Evolutionary conservation across 2,888 invertebrate genomes (phyloP).

Genomic region (Willowsia nigromaculata): DNA sequence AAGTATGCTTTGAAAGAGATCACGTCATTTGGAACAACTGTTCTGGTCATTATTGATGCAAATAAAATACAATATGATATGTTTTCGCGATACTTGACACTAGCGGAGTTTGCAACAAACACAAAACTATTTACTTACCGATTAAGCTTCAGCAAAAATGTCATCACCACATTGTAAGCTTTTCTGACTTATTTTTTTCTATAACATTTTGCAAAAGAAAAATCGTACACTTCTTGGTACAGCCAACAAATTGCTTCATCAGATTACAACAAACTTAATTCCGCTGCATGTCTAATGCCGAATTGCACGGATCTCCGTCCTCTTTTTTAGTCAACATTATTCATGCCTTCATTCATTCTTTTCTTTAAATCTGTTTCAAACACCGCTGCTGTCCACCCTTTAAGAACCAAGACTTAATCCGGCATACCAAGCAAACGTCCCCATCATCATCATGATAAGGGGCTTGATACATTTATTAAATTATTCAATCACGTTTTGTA

Average conservation of each 20-base stretch:
- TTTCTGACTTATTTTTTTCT: neutral
- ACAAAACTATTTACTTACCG: neutral
- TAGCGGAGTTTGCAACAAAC: neutral
- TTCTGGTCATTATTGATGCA: slow-evolving; percentile 13
- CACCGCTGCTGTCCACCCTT: slow-evolving; percentile 23
- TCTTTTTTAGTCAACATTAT: slow-evolving; percentile 23
- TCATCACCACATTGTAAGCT: slow-evolving; percentile 12
- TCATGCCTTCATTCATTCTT: slow-evolving; percentile 24
- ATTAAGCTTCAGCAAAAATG: too few species aligned
- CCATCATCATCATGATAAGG: slow-evolving; percentile 39
- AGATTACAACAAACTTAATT: slow-evolving; percentile 8
- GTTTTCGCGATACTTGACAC: neutral
- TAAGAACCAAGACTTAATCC: neutral
- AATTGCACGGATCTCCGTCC: slow-evolving; percentile 56
- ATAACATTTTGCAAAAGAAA: neutral
- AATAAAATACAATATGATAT: neutral
- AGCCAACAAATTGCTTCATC: slow-evolving; percentile 61
- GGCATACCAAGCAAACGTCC: neutral
- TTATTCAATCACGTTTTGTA: slow-evolving; percentile 65
- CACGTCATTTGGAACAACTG: slow-evolving; percentile 30
- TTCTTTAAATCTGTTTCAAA: slow-evolving; percentile 34
- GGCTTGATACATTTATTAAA: slow-evolving; percentile 68
- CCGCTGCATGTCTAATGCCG: slow-evolving; percentile 31
- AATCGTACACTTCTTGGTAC: slow-evolving; percentile 14
- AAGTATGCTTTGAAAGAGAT: slow-evolving; percentile 14